Percentiles rank a stretch among this genome's conserved stretches.
phyloP scores from a whole-genome alignment of 2,797 vertebrate genomes.

The Heteromormyrus szaboi region DNA sequence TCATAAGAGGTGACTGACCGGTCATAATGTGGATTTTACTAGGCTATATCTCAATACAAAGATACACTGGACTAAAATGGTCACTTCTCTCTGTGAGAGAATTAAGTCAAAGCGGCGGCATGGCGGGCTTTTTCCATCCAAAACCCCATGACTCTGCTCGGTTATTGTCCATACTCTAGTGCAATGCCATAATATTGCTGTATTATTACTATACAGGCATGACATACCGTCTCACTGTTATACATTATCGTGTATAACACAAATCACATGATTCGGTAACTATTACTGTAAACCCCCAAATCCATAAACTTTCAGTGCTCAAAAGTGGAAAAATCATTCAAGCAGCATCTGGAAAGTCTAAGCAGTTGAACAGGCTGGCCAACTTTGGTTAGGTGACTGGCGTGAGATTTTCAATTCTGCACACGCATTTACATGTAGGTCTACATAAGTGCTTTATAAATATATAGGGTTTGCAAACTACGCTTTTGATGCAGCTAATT shows the following conservation, averaged over 20 bases:
- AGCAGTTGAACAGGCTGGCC: background rate
- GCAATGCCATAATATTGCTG: constrained; percentile 41
- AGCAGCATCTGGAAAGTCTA: background rate
- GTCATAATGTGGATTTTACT: background rate
- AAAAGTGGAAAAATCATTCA: background rate
- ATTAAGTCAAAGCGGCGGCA: constrained; percentile 34
- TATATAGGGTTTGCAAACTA: background rate
- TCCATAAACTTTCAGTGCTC: background rate
- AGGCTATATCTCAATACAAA: background rate
- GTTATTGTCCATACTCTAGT: constrained; percentile 51
- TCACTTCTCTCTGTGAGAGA: constrained; percentile 7
- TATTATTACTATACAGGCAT: background rate
- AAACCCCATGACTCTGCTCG: constrained; percentile 58
- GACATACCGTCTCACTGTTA: background rate
- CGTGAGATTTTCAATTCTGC: background rate
- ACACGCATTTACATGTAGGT: background rate
- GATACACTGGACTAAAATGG: background rate
- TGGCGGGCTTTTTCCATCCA: constrained; percentile 60
- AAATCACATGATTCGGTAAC: background rate
- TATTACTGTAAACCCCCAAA: background rate
- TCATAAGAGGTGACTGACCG: background rate
- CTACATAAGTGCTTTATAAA: background rate
- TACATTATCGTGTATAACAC: background rate
- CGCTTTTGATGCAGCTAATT: background rate
- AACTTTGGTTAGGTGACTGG: background rate